Conservation (phyloP, 2,113 vertebrate species). For the Seriola dumerili region DNA sequence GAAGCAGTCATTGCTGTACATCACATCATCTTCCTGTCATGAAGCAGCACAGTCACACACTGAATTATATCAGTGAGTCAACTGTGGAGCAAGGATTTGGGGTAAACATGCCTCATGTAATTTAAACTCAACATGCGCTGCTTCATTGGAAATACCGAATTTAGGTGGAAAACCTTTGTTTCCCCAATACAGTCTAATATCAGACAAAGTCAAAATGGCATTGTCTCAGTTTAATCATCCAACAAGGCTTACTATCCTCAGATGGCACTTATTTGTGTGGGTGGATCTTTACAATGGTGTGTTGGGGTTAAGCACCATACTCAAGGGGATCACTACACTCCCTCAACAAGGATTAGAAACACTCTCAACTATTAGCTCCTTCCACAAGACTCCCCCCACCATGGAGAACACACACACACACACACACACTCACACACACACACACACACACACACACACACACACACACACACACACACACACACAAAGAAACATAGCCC, state of each 20-base stretch:
- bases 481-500: constrained; percentile 12
- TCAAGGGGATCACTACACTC: constrained; percentile 70
- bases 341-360: constrained; percentile 75
- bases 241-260: constrained; percentile 67
- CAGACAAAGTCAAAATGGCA: constrained; percentile 45
- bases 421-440: constrained; percentile 4
- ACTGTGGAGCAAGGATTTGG: constrained; percentile 2
- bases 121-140: neutral
- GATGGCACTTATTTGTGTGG: constrained; percentile 67
- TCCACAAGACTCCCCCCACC: neutral
- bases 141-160: constrained; percentile 5
- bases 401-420: neutral
- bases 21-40: constrained; percentile 69
- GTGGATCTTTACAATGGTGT: constrained; percentile 70
- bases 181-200: constrained; percentile 41
- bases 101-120: neutral
- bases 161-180: constrained; percentile 24
- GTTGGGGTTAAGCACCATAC: constrained; percentile 71
- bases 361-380: constrained; percentile 66
- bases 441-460: neutral
- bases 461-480: constrained; percentile 4
- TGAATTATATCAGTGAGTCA: constrained; percentile 28
- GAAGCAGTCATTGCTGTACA: constrained; percentile 57
- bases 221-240: constrained; percentile 70
- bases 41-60: constrained; percentile 5